Evolutionary conservation across 2,113 vertebrate species (phyloP).

Genomic region (Zosterops hypoxanthus): DNA sequence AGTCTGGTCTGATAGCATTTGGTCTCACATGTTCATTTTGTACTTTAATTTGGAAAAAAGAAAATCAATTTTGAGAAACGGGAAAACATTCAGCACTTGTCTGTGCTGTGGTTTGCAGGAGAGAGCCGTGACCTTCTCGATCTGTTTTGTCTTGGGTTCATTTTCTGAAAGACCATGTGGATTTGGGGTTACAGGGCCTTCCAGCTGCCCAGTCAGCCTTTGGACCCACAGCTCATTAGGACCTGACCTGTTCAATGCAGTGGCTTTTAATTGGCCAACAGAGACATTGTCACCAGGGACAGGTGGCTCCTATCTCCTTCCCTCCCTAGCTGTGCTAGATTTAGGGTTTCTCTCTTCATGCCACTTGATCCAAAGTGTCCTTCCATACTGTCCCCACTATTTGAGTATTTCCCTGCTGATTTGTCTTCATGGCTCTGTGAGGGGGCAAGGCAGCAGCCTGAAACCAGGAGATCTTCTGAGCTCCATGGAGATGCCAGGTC

Average conservation of each 20-base stretch:
- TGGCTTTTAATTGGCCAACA: not conserved
- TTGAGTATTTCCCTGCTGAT: not conserved
- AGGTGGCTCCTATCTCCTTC: not conserved
- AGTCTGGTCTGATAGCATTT: not conserved
- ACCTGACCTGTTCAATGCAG: not conserved
- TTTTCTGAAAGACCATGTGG: fast-evolving
- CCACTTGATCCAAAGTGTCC: fast-evolving
- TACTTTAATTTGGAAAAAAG: not conserved
- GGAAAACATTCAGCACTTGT: not conserved
- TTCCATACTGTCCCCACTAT: fast-evolving
- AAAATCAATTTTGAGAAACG: not conserved
- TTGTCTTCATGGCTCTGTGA: not conserved
- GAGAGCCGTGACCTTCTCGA: not conserved
- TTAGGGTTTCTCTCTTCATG: not conserved
- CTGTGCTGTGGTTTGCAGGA: not conserved
- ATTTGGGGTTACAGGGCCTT: not conserved
- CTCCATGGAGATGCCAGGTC: not conserved
- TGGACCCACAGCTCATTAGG: not conserved
- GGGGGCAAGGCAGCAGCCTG: not conserved
- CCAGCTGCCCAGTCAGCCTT: not conserved
- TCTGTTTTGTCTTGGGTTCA: not conserved
- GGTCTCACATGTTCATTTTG: slow-evolving; percentile 1
- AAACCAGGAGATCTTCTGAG: not conserved
- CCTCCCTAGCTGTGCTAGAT: not conserved
- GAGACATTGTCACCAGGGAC: not conserved